Conservation (phyloP, 2,888 invertebrate genomes). For the Nomada fabriciana region DNA sequence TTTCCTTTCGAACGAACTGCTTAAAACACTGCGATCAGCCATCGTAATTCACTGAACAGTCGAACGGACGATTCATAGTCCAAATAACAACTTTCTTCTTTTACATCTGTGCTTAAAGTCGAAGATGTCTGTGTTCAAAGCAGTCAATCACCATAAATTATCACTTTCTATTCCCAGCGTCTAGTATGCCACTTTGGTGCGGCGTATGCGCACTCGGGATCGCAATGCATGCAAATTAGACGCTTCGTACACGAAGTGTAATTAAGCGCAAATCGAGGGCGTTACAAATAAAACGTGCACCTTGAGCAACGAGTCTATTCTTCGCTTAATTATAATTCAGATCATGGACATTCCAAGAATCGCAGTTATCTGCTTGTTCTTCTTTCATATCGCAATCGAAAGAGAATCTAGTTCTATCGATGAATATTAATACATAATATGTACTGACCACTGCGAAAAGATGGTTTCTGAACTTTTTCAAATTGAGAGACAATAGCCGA, state of each 20-base stretch:
- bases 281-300: conserved; percentile 33
- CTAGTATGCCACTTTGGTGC: conserved; percentile 15
- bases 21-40: neutral
- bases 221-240: conserved; percentile 38
- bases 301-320: conserved; percentile 41
- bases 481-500: no score
- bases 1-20: conserved; percentile 1
- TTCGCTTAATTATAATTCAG: conserved; percentile 21
- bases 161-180: conserved; percentile 48
- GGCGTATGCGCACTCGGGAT: neutral
- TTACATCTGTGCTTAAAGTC: neutral
- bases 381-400: neutral
- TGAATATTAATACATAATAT: no score
- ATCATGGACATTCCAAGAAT: conserved; percentile 30
- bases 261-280: conserved; percentile 46
- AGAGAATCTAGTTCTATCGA: neutral
- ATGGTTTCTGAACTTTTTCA: no score
- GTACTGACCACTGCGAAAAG: no score
- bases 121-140: conserved; percentile 11
- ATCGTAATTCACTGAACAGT: neutral
- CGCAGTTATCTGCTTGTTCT: neutral
- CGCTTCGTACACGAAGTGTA: conserved; percentile 37
- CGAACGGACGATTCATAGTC: neutral
- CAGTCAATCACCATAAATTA: conserved; percentile 47
- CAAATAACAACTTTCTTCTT: conserved; percentile 34